Conservation (phyloP, 30 jellyfish, hydroid and myxozoan genomes). For the Turritopsis dohrnii region DNA sequence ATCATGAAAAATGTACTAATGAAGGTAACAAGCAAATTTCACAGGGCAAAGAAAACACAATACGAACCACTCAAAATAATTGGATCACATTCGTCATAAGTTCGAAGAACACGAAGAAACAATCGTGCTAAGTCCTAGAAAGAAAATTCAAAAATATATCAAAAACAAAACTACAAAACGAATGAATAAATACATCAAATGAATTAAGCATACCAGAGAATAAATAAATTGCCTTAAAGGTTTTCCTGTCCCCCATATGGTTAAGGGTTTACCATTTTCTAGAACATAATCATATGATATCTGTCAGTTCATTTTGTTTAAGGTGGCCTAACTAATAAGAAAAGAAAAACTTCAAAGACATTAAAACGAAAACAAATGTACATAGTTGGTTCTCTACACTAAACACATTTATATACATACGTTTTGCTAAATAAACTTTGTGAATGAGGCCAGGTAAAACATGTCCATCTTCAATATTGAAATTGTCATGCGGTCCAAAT, state of each 20-base stretch:
- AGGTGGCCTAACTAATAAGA: not conserved
- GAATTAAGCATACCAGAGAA: conserved; percentile 52
- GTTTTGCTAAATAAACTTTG: conserved; percentile 81
- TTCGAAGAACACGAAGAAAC: conserved; percentile 65
- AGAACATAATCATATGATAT: not conserved
- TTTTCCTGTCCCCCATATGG: conserved; percentile 92
- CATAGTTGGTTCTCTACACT: too few relatives aligned
- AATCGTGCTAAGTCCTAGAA: conserved; percentile 87
- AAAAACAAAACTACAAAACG: not conserved
- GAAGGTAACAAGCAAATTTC: too few relatives aligned
- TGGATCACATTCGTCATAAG: conserved; percentile 83
- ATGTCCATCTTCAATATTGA: conserved; percentile 91
- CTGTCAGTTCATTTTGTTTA: not conserved
- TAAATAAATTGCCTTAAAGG: conserved; percentile 91
- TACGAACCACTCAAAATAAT: conserved; percentile 72
- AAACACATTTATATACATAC: conserved; percentile 34
- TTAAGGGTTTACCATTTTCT: conserved; percentile 66
- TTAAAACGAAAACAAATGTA: not conserved
- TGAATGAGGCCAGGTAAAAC: conserved; percentile 98
- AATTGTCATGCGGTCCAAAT: conserved; percentile 98
- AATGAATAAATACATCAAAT: not conserved
- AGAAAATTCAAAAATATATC: not conserved
- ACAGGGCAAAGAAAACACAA: conserved; percentile 2
- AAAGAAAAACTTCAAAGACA: not conserved
- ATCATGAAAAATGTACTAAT: too few relatives aligned